These are phyloP conservation scores for Esperia sulphurella DNA, from an alignment of 2,888 invertebrate species.

Conservation along the genomic window DNA sequence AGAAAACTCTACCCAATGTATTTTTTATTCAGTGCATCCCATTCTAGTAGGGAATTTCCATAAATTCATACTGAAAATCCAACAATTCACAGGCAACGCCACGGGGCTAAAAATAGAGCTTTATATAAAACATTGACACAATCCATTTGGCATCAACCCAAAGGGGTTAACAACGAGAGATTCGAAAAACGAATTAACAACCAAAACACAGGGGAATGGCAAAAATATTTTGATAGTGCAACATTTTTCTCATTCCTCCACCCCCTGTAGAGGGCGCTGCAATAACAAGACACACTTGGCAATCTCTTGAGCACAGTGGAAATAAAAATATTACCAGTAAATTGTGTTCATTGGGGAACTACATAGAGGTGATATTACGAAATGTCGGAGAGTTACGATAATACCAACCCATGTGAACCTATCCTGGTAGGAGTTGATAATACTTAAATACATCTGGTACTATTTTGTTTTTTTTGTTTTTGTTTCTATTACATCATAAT, in stretches of 20 bases:
- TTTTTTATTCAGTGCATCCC: too few species aligned
- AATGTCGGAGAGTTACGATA: not conserved
- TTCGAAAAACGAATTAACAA: conserved; percentile 40
- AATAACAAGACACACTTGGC: conserved; percentile 54
- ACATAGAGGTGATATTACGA: conserved; percentile 20
- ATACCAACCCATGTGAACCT: too few species aligned
- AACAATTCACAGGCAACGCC: not conserved
- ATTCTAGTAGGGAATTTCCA: not conserved
- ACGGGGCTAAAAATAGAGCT: not conserved
- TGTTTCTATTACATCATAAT: too few species aligned
- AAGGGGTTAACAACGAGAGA: conserved; percentile 33
- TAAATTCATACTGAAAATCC: not conserved
- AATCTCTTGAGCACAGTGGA: conserved; percentile 42
- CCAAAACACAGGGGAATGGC: conserved; percentile 27
- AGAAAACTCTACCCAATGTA: too few species aligned
- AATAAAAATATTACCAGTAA: conserved; percentile 46
- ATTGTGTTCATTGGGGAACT: conserved; percentile 31
- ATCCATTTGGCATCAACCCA: conserved; percentile 34
- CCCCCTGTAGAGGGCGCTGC: conserved; percentile 21
- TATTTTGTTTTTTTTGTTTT: too few species aligned
- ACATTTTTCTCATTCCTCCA: conserved; percentile 28
- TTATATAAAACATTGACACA: conserved; percentile 6
- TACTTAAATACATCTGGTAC: too few species aligned
- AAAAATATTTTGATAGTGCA: conserved; percentile 46
- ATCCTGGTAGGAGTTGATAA: too few species aligned